These are phyloP conservation scores for Phengaris alcon DNA, from an alignment of 2,888 invertebrate species.

Conservation along the genomic window DNA sequence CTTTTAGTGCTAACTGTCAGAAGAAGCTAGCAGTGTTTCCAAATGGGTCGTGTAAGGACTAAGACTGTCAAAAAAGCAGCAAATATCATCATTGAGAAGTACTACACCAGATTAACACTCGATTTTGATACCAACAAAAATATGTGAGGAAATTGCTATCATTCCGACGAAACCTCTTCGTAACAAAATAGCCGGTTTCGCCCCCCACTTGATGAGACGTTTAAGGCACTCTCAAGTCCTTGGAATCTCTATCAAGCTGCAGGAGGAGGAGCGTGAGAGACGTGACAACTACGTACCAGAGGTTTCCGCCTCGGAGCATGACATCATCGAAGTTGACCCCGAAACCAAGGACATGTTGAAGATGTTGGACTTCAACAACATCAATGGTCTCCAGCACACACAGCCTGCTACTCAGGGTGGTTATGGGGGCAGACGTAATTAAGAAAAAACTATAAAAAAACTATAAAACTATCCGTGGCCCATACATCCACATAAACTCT, in stretches of 20 bases:
- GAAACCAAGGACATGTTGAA: constrained; percentile 99
- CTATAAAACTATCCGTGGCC: no score
- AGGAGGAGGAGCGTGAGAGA: constrained; percentile 99
- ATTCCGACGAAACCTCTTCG: constrained; percentile 98
- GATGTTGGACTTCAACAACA: constrained; percentile 96
- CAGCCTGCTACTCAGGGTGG: constrained; percentile 84
- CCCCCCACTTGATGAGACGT: constrained; percentile 99
- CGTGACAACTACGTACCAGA: constrained; percentile 99
- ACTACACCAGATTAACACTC: constrained; percentile 97
- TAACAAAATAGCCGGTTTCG: constrained; percentile 99
- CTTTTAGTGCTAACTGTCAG: constrained; percentile 70
- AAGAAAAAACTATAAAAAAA: constrained; percentile 57
- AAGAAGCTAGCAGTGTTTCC: constrained; percentile 58
- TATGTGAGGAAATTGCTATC: constrained; percentile 99
- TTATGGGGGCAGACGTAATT: constrained; percentile 76
- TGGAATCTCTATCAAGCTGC: constrained; percentile 99
- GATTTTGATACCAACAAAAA: constrained; percentile 99
- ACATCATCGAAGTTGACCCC: constrained; percentile 98
- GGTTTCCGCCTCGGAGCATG: constrained; percentile 94
- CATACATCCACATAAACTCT: no score
- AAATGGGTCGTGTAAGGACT: constrained; percentile 98
- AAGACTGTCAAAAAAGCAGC: constrained; percentile 99
- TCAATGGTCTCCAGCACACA: constrained; percentile 93
- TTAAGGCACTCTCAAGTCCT: constrained; percentile 98
- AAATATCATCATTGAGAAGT: constrained; percentile 99